These are phyloP conservation scores for Pampus argenteus DNA, from an alignment of 2,797 vertebrate species.

Conservation along the genomic window DNA sequence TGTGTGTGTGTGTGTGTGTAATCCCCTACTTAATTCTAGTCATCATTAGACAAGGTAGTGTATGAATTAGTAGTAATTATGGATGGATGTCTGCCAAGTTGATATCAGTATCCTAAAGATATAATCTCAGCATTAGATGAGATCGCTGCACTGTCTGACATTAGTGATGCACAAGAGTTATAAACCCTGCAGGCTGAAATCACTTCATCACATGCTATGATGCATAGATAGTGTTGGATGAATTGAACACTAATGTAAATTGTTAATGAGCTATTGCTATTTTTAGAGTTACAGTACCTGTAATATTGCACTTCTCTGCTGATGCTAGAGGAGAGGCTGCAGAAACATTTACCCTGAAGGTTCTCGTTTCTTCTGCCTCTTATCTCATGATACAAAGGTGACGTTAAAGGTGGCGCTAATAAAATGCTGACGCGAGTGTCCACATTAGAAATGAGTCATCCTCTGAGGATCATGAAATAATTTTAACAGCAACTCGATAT, in stretches of 20 bases:
- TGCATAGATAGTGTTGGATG: background rate
- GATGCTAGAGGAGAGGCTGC: background rate
- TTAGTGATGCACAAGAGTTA: too few species aligned
- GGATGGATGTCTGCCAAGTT: slow-evolving; percentile 16
- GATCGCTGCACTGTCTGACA: background rate
- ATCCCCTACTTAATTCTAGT: slow-evolving; percentile 22
- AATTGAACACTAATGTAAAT: background rate
- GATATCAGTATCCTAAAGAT: background rate
- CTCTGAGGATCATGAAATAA: too few species aligned
- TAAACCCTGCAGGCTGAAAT: background rate
- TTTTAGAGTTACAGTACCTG: background rate
- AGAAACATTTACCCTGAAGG: too few species aligned
- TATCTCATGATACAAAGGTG: background rate
- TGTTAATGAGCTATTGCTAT: background rate
- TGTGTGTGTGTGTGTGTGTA: slow-evolving; percentile 3
- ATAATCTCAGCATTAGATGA: background rate
- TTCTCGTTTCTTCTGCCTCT: too few species aligned
- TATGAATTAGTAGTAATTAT: slow-evolving; percentile 19
- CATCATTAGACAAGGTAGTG: slow-evolving; percentile 14
- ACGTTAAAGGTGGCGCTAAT: background rate
- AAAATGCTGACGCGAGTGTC: background rate
- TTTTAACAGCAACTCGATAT: background rate
- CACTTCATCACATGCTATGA: background rate
- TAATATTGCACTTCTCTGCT: background rate
- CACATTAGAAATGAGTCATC: too few species aligned